A percentile compares a stretch with the other conserved stretches of the same genome.
These are phyloP conservation scores for Osmoderma eremita DNA, from an alignment of 2,888 invertebrate species.

Conservation along the genomic window DNA sequence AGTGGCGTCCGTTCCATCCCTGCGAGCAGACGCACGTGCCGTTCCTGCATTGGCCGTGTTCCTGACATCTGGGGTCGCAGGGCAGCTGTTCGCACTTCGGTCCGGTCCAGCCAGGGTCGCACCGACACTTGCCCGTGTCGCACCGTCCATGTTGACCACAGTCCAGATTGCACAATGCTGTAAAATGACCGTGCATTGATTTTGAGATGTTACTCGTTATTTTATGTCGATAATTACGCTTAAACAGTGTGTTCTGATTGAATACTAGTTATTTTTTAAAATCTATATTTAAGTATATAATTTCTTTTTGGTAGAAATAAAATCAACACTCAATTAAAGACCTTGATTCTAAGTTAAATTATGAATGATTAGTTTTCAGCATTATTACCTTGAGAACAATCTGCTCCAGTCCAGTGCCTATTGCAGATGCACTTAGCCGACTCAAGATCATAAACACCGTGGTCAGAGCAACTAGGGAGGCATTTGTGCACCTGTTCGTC, in stretches of 20 bases:
- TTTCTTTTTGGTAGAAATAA: too few species aligned
- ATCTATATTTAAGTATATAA: too few species aligned
- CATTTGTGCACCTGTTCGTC: slow-evolving; percentile 91
- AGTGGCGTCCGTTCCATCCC: slow-evolving; percentile 98
- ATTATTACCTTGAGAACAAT: slow-evolving; percentile 89
- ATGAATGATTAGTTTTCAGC: too few species aligned
- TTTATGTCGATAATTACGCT: too few species aligned
- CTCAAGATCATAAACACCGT: slow-evolving; percentile 92
- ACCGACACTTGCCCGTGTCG: slow-evolving; percentile 90
- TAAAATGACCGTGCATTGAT: slow-evolving; percentile 46
- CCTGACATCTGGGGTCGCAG: slow-evolving; percentile 91
- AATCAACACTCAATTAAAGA: too few species aligned
- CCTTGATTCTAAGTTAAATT: too few species aligned
- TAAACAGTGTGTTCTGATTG: too few species aligned
- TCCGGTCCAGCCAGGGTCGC: slow-evolving; percentile 94
- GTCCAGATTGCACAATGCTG: slow-evolving; percentile 91
- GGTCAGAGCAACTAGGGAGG: slow-evolving; percentile 92
- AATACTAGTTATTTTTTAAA: too few species aligned
- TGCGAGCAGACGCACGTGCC: slow-evolving; percentile 97
- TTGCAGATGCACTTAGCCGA: slow-evolving; percentile 92
- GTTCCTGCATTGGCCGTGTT: slow-evolving; percentile 96
- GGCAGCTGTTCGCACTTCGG: slow-evolving; percentile 90
- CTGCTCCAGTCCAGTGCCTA: slow-evolving; percentile 91
- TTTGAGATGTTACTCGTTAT: background rate
- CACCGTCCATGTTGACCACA: slow-evolving; percentile 96